Conservation (phyloP, 2,797 vertebrate species). For the Tapirus indicus region DNA sequence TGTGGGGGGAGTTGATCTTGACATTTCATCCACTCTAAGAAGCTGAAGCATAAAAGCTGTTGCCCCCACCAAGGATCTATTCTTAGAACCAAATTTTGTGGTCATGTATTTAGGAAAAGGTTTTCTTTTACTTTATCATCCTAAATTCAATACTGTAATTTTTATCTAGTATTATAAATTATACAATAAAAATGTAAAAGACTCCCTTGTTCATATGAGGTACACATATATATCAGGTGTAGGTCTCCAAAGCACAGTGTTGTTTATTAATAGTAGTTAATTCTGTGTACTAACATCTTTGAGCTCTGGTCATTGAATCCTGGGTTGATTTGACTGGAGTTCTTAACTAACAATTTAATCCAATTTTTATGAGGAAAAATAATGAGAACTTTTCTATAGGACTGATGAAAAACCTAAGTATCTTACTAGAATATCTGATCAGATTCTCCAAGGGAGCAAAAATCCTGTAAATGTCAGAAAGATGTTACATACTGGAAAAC, state of each 20-base stretch:
- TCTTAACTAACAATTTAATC: slow-evolving; percentile 70
- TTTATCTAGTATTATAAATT: neutral
- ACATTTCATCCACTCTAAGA: slow-evolving; percentile 15
- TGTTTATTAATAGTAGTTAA: neutral
- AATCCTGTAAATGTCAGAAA: slow-evolving; percentile 60
- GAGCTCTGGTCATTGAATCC: neutral
- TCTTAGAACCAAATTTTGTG: slow-evolving; percentile 9
- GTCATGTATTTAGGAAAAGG: slow-evolving; percentile 1
- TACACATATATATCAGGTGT: neutral
- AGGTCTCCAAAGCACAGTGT: neutral
- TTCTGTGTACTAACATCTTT: neutral
- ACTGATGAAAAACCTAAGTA: slow-evolving; percentile 52
- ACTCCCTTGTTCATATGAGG: neutral
- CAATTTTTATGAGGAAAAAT: slow-evolving; percentile 66
- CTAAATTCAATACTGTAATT: neutral
- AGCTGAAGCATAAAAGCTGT: neutral
- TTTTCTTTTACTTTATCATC: neutral
- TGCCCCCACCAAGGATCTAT: neutral
- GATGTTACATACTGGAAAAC: slow-evolving; percentile 20
- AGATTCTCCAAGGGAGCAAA: slow-evolving; percentile 67
- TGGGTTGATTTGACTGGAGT: slow-evolving; percentile 12
- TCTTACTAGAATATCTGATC: slow-evolving; percentile 71
- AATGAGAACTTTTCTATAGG: slow-evolving; percentile 49
- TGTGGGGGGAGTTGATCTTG: neutral
- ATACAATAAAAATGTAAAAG: slow-evolving; percentile 29